A percentile compares a stretch with the other conserved stretches of the same genome.
Evolutionary conservation across 2,888 invertebrate species (phyloP).

Genomic region (Stegana nigrithorax): DNA sequence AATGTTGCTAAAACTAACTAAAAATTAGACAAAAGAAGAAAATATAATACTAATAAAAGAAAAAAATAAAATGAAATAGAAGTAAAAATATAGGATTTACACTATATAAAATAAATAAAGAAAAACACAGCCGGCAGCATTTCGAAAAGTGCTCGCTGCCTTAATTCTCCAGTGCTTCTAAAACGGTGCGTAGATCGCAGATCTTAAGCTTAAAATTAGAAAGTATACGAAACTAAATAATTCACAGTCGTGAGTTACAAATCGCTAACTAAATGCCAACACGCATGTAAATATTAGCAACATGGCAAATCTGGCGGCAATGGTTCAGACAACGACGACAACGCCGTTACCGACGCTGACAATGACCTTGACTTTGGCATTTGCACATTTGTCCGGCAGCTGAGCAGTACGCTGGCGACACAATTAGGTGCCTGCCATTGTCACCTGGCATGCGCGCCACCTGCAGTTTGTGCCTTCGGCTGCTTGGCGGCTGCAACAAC

Average conservation of each 20-base stretch:
- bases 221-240: constrained; percentile 3
- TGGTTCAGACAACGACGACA: constrained; percentile 17
- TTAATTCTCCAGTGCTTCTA: too few species aligned
- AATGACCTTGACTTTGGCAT: constrained; percentile 4
- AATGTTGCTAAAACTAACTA: constrained; percentile 41
- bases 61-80: constrained; percentile 30
- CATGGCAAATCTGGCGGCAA: constrained; percentile 32
- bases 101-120: too few species aligned
- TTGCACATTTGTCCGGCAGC: constrained; percentile 2
- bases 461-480: constrained; percentile 57
- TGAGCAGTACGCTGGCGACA: constrained; percentile 16
- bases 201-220: neutral
- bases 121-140: constrained; percentile 5
- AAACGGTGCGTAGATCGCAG: neutral
- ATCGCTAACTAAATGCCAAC: constrained; percentile 21
- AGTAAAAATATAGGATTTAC: too few species aligned
- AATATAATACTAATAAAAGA: constrained; percentile 2
- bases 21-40: too few species aligned
- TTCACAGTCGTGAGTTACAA: constrained; percentile 21
- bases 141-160: constrained; percentile 47
- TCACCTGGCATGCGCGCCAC: constrained; percentile 65
- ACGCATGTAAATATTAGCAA: constrained; percentile 48
- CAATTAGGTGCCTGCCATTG: constrained; percentile 50
- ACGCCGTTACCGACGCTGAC: neutral
- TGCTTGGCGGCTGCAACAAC: constrained; percentile 44